phyloP scores from a whole-genome alignment of 2,888 invertebrate species.

The Drosophila pegasa region DNA sequence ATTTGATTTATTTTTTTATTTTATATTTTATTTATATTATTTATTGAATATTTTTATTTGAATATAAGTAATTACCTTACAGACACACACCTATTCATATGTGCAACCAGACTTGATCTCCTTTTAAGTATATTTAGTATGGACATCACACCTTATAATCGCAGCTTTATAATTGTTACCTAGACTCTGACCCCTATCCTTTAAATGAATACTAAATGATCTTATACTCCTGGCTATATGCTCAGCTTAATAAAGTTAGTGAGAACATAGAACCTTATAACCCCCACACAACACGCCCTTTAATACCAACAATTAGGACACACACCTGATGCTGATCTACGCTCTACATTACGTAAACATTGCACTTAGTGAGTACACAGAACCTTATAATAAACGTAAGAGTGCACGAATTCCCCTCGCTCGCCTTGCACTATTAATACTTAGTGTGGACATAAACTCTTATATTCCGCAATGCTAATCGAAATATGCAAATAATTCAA shows the following conservation, averaged over 20 bases:
- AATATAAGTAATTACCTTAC: not conserved
- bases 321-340: conserved; percentile 19
- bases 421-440: not conserved
- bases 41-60: not conserved
- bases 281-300: too few relatives aligned
- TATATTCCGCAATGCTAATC: not conserved
- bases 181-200: not conserved
- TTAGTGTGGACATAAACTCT: not conserved
- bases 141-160: not conserved
- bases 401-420: not conserved
- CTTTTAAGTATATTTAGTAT: not conserved
- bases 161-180: not conserved
- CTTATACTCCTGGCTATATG: not conserved
- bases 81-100: not conserved
- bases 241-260: not conserved
- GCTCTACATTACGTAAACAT: not conserved
- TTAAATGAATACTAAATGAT: not conserved
- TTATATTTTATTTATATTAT: too few relatives aligned
- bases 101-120: not conserved
- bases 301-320: not conserved
- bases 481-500: not conserved
- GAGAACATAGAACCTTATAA: not conserved
- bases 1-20: not conserved
- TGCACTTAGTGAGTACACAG: not conserved
- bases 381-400: not conserved